Conservation (phyloP, 1,140 invertebrate species). For the Pantala flavescens region DNA sequence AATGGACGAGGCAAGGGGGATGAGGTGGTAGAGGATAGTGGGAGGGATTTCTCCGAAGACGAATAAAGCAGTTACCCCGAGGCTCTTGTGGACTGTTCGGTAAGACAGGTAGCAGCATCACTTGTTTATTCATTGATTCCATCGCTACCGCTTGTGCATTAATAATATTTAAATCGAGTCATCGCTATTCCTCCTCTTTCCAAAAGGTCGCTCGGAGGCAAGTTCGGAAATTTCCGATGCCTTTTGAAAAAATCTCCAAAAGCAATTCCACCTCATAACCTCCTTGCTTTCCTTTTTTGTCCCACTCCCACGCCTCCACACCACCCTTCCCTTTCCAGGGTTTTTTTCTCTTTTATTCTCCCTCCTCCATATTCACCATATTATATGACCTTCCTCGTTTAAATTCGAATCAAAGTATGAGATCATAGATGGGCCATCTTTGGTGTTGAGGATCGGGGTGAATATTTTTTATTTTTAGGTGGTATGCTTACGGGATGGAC, state of each 20-base stretch:
- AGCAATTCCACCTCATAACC: not conserved
- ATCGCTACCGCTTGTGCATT: constrained; percentile 1
- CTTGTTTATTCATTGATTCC: constrained; percentile 10
- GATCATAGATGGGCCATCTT: too few relatives aligned
- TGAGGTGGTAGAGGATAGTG: not conserved
- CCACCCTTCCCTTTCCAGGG: not conserved
- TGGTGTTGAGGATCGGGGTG: too few relatives aligned
- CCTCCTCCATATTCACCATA: too few relatives aligned
- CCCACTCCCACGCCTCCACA: not conserved
- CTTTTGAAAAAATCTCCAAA: not conserved
- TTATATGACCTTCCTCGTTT: too few relatives aligned
- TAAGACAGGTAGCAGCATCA: constrained; percentile 8
- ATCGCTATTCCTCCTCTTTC: not conserved
- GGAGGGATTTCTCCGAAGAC: not conserved
- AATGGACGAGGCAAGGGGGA: not conserved
- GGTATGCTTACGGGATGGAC: too few relatives aligned
- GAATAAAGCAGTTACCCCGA: not conserved
- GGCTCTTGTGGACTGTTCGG: not conserved
- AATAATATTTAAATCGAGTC: constrained; percentile 10
- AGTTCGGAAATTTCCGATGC: not conserved
- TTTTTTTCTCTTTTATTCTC: not conserved
- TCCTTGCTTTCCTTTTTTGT: not conserved
- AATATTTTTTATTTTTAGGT: too few relatives aligned
- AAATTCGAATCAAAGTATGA: too few relatives aligned
- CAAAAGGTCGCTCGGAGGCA: not conserved